These are phyloP conservation scores for Chaunax sp. DNA, from an alignment of 2,797 vertebrate species.

Conservation along the genomic window DNA sequence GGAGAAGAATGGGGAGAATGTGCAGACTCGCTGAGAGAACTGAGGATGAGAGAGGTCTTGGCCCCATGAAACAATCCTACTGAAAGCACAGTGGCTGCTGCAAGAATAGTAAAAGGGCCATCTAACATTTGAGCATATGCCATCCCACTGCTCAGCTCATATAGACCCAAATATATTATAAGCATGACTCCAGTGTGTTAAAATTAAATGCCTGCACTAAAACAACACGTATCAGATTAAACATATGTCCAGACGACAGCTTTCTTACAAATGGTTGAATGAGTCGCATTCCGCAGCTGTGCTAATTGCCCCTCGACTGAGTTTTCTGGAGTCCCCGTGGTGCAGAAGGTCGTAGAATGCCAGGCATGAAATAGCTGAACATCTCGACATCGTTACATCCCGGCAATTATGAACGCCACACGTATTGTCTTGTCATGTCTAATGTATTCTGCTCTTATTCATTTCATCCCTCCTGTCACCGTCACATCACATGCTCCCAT, in stretches of 20 bases:
- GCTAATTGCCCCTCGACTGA: conserved; percentile 24
- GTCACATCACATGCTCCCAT: conserved; percentile 39
- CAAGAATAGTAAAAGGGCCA: conserved; percentile 24
- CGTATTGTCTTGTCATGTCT: conserved; percentile 49
- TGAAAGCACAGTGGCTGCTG: conserved; percentile 33
- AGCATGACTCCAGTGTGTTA: conserved; percentile 10
- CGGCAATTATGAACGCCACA: conserved; percentile 32
- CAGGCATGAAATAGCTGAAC: conserved; percentile 37
- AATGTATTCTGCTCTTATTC: conserved; percentile 53
- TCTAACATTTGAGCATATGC: conserved; percentile 27
- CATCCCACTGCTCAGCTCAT: neutral
- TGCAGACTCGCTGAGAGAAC: conserved; percentile 47
- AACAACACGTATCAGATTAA: conserved; percentile 17
- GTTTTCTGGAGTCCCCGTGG: neutral
- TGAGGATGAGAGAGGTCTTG: conserved; percentile 42
- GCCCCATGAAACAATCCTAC: conserved; percentile 16
- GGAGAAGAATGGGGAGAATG: conserved; percentile 13
- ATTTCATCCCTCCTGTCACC: conserved; percentile 53
- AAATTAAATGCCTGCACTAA: conserved; percentile 4
- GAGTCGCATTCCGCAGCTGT: conserved; percentile 44
- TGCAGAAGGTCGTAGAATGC: conserved; percentile 35
- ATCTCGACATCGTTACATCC: conserved; percentile 42
- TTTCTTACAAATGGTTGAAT: conserved; percentile 40
- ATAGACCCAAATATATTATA: conserved; percentile 8
- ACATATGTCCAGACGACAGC: conserved; percentile 23